Percentiles rank a stretch among this genome's conserved stretches.
These are phyloP conservation scores for Rugalucina vietnamica DNA, from an alignment of 2,888 invertebrate genomes.

Conservation along the genomic window DNA sequence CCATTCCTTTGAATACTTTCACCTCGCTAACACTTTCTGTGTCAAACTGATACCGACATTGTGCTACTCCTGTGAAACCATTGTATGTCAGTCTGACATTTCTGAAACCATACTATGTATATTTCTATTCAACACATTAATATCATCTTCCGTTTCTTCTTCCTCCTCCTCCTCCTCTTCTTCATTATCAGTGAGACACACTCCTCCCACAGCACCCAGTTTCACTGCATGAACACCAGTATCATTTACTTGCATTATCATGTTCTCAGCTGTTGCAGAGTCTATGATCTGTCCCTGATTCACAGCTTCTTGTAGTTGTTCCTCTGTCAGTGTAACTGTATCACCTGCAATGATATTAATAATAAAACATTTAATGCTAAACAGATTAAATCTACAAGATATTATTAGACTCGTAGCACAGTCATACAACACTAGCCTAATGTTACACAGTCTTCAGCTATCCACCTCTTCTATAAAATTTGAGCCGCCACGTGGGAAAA, in stretches of 20 bases:
- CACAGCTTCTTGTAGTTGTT: background rate
- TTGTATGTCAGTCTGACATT: slow-evolving; percentile 8
- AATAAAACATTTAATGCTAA: no score
- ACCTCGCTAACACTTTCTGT: no score
- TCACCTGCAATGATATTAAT: slow-evolving; percentile 8
- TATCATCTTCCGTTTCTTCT: slow-evolving; percentile 1
- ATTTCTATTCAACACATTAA: background rate
- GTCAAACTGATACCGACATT: no score
- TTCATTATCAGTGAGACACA: background rate
- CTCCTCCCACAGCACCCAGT: background rate
- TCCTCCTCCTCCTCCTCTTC: background rate
- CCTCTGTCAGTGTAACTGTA: background rate
- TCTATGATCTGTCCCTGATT: background rate
- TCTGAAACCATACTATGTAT: slow-evolving; percentile 5
- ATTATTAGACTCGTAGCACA: no score
- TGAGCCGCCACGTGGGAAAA: no score
- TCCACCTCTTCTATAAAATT: no score
- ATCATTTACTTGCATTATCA: background rate
- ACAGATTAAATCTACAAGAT: no score
- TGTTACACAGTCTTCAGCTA: no score
- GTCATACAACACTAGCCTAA: no score
- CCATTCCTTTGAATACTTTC: no score
- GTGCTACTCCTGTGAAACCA: no score
- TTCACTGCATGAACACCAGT: background rate
- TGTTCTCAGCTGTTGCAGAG: background rate